These are phyloP conservation scores for Sussaba pulchella DNA, from an alignment of 2,888 invertebrate species.

Conservation along the genomic window DNA sequence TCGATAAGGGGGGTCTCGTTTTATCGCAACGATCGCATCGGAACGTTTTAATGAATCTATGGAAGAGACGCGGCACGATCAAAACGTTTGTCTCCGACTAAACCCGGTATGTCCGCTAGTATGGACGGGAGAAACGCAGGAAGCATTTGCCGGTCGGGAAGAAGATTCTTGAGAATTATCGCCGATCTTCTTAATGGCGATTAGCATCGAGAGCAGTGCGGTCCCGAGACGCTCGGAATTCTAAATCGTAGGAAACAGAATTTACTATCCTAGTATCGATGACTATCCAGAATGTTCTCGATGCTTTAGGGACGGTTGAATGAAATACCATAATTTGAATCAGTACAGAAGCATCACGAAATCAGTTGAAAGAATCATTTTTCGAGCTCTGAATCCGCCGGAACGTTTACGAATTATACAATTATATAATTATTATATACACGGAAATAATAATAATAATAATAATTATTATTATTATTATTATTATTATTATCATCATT, in stretches of 20 bases:
- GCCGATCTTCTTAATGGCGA: slow-evolving; percentile 48
- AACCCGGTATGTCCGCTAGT: not conserved
- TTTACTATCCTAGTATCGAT: not conserved
- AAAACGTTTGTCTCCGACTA: slow-evolving; percentile 35
- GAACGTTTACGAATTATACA: no score
- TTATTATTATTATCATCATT: no score
- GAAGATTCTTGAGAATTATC: slow-evolving; percentile 53
- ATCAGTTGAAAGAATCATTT: no score
- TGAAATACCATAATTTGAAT: no score
- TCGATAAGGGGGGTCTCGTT: slow-evolving; percentile 34
- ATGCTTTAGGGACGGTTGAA: not conserved
- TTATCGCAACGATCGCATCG: slow-evolving; percentile 54
- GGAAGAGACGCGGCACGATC: slow-evolving; percentile 50
- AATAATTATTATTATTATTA: no score
- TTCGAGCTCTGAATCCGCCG: no score
- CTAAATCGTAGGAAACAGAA: slow-evolving; percentile 37
- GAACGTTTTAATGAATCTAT: slow-evolving; percentile 58
- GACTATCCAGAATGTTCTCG: not conserved
- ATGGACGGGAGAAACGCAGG: slow-evolving; percentile 5
- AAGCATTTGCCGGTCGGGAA: slow-evolving; percentile 36
- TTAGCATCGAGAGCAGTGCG: slow-evolving; percentile 51
- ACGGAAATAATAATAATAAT: no score
- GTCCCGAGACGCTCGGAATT: not conserved
- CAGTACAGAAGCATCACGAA: no score
- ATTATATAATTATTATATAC: no score